Percentiles rank a stretch among this genome's conserved stretches.
These are phyloP conservation scores for Chauna torquata DNA, from an alignment of 2,113 vertebrate genomes.

Conservation along the genomic window DNA sequence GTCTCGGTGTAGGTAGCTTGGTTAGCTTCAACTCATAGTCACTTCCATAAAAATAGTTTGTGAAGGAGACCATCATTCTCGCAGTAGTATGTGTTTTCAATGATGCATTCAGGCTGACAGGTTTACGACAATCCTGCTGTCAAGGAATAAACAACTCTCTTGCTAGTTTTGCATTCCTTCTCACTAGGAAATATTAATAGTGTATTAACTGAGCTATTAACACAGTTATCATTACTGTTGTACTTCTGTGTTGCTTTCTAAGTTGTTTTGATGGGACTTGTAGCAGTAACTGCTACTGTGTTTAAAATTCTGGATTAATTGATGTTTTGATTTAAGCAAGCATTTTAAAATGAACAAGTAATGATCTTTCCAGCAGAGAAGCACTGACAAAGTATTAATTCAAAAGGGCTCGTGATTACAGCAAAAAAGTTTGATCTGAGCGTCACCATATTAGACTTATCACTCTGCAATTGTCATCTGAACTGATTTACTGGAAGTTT, in stretches of 20 bases:
- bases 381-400: background rate
- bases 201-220: background rate
- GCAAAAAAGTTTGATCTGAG: background rate
- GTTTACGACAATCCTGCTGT: background rate
- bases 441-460: background rate
- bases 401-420: background rate
- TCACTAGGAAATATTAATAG: background rate
- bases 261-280: background rate
- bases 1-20: background rate
- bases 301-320: background rate
- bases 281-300: background rate
- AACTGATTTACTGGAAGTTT: background rate
- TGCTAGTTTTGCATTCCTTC: background rate
- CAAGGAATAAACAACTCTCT: background rate
- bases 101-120: background rate
- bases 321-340: background rate
- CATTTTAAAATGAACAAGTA: background rate
- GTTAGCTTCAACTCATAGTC: background rate
- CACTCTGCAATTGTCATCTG: background rate
- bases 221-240: background rate
- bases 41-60: background rate
- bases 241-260: background rate
- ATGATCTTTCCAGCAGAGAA: background rate
- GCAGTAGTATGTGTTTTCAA: background rate
- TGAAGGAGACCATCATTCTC: background rate